phyloP scores from a whole-genome alignment of 2,797 vertebrate genomes.

The Gymnopithys bicolor region DNA sequence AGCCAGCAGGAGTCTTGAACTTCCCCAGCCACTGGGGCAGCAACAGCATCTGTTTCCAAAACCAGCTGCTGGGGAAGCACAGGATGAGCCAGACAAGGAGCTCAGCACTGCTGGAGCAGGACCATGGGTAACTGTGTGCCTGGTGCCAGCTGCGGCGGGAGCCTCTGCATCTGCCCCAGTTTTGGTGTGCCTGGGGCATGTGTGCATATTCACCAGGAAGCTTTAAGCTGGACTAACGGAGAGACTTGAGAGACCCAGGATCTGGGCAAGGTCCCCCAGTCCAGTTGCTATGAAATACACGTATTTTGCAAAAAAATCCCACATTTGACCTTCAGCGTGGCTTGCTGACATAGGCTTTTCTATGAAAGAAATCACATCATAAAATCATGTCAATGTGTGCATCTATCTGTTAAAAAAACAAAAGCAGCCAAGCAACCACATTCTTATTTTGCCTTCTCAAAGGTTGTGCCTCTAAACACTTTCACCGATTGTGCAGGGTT shows the following conservation, averaged over 20 bases:
- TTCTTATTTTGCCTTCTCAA: not conserved
- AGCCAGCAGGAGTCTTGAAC: not conserved
- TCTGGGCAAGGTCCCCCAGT: not conserved
- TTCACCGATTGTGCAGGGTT: not conserved
- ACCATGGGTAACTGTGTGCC: not conserved
- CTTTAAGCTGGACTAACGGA: not conserved
- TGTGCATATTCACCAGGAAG: not conserved
- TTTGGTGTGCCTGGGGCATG: not conserved
- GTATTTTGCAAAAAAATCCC: not conserved
- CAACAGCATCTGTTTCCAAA: not conserved
- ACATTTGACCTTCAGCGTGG: not conserved
- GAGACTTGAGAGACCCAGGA: too few relatives aligned
- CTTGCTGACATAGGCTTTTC: not conserved
- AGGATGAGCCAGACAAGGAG: not conserved
- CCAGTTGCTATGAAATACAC: not conserved
- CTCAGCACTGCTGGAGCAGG: fast-evolving
- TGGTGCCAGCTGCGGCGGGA: not conserved
- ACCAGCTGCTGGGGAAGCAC: not conserved
- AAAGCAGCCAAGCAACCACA: not conserved
- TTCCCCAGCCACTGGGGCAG: not conserved
- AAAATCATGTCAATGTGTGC: not conserved
- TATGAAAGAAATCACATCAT: not conserved
- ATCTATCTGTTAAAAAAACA: not conserved
- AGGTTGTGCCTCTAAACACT: not conserved
- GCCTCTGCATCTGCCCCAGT: too few relatives aligned